A percentile compares a stretch with the other conserved stretches of the same genome.
Conservation (phyloP, 2,888 invertebrate species). For the Neoscelio sp. region DNA sequence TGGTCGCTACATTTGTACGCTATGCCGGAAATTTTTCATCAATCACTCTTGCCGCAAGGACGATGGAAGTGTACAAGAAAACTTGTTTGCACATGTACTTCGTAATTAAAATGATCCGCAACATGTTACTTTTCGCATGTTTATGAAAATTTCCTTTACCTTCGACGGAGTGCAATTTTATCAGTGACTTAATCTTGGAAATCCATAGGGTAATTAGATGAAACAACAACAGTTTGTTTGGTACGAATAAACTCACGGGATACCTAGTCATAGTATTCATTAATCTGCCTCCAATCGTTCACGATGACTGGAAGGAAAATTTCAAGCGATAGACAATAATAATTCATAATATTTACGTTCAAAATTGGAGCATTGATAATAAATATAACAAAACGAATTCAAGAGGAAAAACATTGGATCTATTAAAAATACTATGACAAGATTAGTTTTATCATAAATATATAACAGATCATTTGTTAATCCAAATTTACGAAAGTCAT, state of each 20-base stretch:
- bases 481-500: constrained; percentile 9
- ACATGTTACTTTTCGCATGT: background rate
- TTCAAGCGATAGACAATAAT: too few species aligned
- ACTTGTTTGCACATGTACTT: constrained; percentile 3
- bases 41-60: constrained; percentile 10
- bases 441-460: constrained; percentile 42
- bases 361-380: constrained; percentile 49
- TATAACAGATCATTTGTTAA: constrained; percentile 24
- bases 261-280: background rate
- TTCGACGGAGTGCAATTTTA: constrained; percentile 10
- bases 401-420: constrained; percentile 42
- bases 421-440: constrained; percentile 8
- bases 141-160: too few species aligned
- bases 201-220: background rate
- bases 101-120: constrained; percentile 10
- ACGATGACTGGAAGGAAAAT: background rate
- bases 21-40: constrained; percentile 42
- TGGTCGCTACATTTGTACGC: constrained; percentile 25
- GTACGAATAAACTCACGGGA: too few species aligned
- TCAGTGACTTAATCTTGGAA: constrained; percentile 15
- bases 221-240: too few species aligned
- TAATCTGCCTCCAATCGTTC: background rate
- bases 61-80: constrained; percentile 6
- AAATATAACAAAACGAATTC: constrained; percentile 25
- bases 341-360: constrained; percentile 38